phyloP scores from a whole-genome alignment of 1,140 invertebrate genomes.

The Andrena cerasifolii region DNA sequence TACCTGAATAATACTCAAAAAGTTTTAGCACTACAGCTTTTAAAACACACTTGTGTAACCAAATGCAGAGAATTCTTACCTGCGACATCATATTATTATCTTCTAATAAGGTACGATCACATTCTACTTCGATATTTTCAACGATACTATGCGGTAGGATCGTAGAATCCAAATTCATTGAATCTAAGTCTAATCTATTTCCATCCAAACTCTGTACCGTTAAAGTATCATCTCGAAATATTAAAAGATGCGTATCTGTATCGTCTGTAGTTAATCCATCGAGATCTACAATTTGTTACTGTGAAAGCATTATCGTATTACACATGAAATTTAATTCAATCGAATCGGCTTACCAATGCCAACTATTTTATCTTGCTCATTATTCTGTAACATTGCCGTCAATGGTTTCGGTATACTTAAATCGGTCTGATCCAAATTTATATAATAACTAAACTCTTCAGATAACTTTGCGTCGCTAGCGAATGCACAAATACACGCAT shows the following conservation, averaged over 20 bases:
- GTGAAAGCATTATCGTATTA: conserved; percentile 17
- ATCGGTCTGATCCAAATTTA: conserved; percentile 83
- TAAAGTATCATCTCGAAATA: conserved; percentile 77
- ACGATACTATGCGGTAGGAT: conserved; percentile 71
- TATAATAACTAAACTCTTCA: conserved; percentile 87
- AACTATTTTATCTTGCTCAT: conserved; percentile 76
- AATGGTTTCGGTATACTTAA: conserved; percentile 67
- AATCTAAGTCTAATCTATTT: conserved; percentile 74
- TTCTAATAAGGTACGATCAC: conserved; percentile 69
- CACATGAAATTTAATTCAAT: not conserved
- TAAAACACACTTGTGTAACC: not conserved
- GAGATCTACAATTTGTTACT: conserved; percentile 69
- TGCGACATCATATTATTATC: conserved; percentile 75
- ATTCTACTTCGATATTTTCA: conserved; percentile 73
- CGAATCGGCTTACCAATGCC: conserved; percentile 73
- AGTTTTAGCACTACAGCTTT: not conserved
- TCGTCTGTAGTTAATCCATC: conserved; percentile 74
- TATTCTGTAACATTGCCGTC: conserved; percentile 63
- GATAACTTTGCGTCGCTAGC: conserved; percentile 87
- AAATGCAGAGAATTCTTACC: conserved; percentile 53
- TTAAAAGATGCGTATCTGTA: conserved; percentile 74
- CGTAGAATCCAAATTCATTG: conserved; percentile 75
- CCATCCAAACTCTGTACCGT: conserved; percentile 73
- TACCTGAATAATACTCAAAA: conserved; percentile 60
- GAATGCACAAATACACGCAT: conserved; percentile 91